These are phyloP conservation scores for Craseonycteris thonglongyai DNA, from an alignment of 2,113 vertebrate species.

Conservation along the genomic window DNA sequence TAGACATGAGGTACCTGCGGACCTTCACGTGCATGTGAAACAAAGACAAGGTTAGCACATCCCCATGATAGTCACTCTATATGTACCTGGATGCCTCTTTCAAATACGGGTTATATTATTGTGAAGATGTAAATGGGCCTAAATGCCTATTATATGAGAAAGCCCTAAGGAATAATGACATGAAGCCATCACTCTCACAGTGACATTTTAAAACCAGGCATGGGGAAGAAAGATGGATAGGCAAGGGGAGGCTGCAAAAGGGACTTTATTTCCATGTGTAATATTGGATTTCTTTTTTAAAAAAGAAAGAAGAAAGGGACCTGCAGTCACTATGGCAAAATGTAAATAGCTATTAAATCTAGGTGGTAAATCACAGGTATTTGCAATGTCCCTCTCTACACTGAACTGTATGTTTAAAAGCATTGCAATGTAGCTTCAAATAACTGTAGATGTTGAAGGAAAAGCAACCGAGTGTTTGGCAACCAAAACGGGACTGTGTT, in stretches of 20 bases:
- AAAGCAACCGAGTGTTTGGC: neutral
- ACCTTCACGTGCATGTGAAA: neutral
- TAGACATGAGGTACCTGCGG: neutral
- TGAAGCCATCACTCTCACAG: neutral
- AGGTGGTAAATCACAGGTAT: neutral
- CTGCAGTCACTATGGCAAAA: neutral
- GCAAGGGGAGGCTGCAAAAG: neutral
- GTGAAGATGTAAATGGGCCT: neutral
- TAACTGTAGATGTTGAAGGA: neutral
- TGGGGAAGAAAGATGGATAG: neutral
- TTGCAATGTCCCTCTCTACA: neutral
- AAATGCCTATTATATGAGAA: neutral
- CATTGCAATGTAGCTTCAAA: slow-evolving; percentile 3
- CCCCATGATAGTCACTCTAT: neutral
- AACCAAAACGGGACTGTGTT: neutral
- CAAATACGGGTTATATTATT: neutral
- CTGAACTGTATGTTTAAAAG: neutral
- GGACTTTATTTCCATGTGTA: neutral
- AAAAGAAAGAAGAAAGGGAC: neutral
- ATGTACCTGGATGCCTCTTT: neutral
- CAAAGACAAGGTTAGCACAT: neutral
- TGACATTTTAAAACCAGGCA: slow-evolving; percentile 42
- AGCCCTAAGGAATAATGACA: neutral
- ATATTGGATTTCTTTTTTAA: neutral
- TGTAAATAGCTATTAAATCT: neutral